These are phyloP conservation scores for Hyles euphorbiae DNA, from an alignment of 1,140 invertebrate genomes.

Conservation along the genomic window DNA sequence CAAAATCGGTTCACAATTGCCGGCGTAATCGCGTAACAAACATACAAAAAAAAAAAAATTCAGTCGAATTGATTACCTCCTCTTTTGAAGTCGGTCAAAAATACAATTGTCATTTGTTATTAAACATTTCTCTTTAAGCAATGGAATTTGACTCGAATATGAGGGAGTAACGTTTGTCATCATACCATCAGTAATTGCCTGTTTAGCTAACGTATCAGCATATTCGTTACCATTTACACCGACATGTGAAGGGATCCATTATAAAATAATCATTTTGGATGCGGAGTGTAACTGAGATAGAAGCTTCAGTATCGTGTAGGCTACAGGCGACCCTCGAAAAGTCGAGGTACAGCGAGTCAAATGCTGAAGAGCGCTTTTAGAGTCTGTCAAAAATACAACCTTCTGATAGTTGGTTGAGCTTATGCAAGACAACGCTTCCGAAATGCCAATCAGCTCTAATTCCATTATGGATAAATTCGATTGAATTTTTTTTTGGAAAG, in stretches of 20 bases:
- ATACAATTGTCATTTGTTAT: too few species aligned
- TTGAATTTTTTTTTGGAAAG: too few species aligned
- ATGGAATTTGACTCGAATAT: too few species aligned
- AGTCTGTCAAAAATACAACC: background rate
- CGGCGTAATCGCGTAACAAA: too few species aligned
- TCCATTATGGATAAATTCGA: too few species aligned
- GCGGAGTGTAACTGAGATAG: background rate
- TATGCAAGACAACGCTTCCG: background rate
- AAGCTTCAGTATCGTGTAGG: constrained; percentile 8
- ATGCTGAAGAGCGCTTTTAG: background rate
- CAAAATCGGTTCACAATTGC: too few species aligned
- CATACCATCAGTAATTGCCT: too few species aligned
- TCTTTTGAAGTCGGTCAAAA: too few species aligned
- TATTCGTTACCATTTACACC: background rate
- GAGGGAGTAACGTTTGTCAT: too few species aligned
- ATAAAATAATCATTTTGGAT: background rate
- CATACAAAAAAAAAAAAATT: too few species aligned
- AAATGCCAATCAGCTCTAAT: background rate
- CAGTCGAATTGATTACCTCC: too few species aligned
- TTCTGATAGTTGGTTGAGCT: background rate
- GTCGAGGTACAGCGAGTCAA: background rate
- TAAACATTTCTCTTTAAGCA: too few species aligned
- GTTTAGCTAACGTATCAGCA: background rate
- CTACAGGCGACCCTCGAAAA: background rate
- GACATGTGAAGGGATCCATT: background rate